phyloP scores from a whole-genome alignment of 2,888 invertebrate species.

The Achlya flavicornis region DNA sequence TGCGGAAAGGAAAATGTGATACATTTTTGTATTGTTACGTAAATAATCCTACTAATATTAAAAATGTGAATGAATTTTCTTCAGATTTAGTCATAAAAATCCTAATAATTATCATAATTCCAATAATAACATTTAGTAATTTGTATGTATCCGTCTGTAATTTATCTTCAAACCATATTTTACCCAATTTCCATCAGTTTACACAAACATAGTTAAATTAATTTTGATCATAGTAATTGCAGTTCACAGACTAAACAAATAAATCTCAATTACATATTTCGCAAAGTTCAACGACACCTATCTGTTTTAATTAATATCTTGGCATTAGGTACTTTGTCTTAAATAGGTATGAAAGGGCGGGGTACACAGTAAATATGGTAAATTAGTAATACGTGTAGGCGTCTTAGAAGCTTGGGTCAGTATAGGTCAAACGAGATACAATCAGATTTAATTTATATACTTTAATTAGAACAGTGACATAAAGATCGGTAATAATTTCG shows the following conservation, averaged over 20 bases:
- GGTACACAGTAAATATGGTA: background rate
- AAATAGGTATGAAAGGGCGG: background rate
- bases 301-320: constrained; percentile 21
- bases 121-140: no score
- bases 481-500: constrained; percentile 28
- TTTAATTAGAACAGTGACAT: constrained; percentile 47
- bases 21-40: constrained; percentile 21
- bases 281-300: constrained; percentile 32
- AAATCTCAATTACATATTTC: constrained; percentile 35
- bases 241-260: constrained; percentile 21
- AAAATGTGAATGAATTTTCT: no score
- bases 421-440: constrained; percentile 40
- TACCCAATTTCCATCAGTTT: no score
- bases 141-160: no score
- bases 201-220: background rate
- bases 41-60: background rate
- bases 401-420: constrained; percentile 19
- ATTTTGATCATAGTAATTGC: constrained; percentile 6
- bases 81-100: no score
- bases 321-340: background rate
- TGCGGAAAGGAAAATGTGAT: constrained; percentile 29
- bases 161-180: no score
- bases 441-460: constrained; percentile 42
- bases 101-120: no score
- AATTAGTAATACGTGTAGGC: constrained; percentile 24